A percentile compares a stretch with the other conserved stretches of the same genome.
Evolutionary conservation across 2,797 vertebrate genomes (phyloP).

Genomic region (Tauraco hartlaubi): DNA sequence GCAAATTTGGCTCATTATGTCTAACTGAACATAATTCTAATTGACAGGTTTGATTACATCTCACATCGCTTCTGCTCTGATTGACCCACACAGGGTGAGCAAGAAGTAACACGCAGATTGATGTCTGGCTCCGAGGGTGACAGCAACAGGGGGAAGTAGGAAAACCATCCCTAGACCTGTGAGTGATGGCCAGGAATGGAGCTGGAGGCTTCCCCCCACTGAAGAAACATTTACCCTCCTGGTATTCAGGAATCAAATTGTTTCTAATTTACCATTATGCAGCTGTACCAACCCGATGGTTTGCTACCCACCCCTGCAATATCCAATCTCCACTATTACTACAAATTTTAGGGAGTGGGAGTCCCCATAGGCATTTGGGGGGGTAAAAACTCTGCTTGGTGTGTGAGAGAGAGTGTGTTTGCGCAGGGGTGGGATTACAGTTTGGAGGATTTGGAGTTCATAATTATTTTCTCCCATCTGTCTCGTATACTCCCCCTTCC

Average conservation of each 20-base stretch:
- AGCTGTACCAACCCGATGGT: not conserved
- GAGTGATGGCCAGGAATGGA: not conserved
- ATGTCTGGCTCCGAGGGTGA: not conserved
- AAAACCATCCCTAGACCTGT: not conserved
- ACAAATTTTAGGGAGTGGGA: not conserved
- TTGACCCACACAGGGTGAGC: not conserved
- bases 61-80: not conserved
- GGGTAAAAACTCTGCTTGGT: not conserved
- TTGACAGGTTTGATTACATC: not conserved
- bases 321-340: not conserved
- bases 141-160: not conserved
- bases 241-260: not conserved
- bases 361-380: not conserved
- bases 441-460: not conserved
- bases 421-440: not conserved
- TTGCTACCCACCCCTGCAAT: not conserved
- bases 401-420: not conserved
- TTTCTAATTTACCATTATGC: not conserved
- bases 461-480: not conserved
- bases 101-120: not conserved
- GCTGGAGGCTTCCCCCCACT: not conserved
- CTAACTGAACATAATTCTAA: not conserved
- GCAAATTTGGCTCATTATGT: not conserved
- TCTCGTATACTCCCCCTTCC: not conserved
- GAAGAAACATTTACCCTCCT: not conserved